phyloP scores from a whole-genome alignment of 2,113 vertebrate genomes.

The Craseonycteris thonglongyai region DNA sequence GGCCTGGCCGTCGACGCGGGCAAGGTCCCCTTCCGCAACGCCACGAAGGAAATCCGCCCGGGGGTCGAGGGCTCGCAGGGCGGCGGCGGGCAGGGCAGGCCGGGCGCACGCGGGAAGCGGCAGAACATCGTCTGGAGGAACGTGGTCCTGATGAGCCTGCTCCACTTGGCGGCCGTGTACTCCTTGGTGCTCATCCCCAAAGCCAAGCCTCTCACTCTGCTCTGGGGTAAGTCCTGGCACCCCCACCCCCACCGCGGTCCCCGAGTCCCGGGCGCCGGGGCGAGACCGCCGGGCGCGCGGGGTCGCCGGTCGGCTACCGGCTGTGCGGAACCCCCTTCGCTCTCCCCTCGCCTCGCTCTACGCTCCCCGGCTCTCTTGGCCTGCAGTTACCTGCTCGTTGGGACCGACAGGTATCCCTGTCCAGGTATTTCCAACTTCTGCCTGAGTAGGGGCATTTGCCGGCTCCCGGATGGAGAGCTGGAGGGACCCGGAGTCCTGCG shows the following conservation, averaged over 20 bases:
- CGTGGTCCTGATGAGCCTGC: slow-evolving; percentile 80
- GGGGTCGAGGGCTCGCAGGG: not conserved
- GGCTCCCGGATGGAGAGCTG: not conserved
- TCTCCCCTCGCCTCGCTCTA: rapidly evolving
- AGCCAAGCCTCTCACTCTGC: slow-evolving; percentile 79
- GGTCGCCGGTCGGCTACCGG: not conserved
- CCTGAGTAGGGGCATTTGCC: not conserved
- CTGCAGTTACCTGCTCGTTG: not conserved
- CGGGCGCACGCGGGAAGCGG: not conserved
- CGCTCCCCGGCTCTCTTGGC: rapidly evolving
- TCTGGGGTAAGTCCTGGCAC: slow-evolving; percentile 81
- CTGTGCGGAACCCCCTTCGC: not conserved
- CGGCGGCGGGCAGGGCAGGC: not conserved
- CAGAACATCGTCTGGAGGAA: slow-evolving; percentile 81
- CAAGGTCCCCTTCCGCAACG: not conserved
- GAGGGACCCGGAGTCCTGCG: not conserved
- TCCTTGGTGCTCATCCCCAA: slow-evolving; percentile 78
- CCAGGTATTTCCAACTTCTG: not conserved
- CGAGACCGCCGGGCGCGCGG: not conserved
- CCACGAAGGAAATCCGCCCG: not conserved
- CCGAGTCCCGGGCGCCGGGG: not conserved
- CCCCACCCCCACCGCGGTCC: no score
- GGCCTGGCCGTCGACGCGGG: not conserved
- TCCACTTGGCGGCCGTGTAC: slow-evolving; percentile 80
- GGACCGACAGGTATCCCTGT: not conserved